Evolutionary conservation across 2,797 vertebrate species (phyloP).

Genomic region (Mareca penelope): DNA sequence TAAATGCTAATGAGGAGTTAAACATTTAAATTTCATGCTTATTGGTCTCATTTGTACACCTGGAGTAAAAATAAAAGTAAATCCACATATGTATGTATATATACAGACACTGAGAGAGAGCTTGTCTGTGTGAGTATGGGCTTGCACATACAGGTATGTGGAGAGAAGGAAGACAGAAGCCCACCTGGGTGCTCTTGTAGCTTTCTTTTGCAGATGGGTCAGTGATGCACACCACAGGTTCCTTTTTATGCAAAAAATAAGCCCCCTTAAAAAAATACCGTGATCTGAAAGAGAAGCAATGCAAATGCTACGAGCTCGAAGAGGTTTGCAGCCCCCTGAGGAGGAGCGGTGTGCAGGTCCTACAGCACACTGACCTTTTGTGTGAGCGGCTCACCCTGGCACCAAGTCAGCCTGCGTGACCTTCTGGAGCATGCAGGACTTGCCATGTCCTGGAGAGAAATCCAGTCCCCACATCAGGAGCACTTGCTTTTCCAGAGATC

Average conservation of each 20-base stretch:
- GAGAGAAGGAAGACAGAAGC: not conserved
- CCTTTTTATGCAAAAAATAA: not conserved
- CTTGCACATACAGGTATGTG: not conserved
- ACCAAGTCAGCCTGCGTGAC: slow-evolving; percentile 16
- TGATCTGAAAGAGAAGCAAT: not conserved
- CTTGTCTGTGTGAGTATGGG: not conserved
- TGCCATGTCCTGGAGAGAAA: slow-evolving; percentile 42
- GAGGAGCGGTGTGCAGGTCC: not conserved
- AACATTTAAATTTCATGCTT: not conserved
- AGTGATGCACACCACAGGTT: not conserved
- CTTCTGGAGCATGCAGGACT: slow-evolving; percentile 10
- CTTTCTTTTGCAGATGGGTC: not conserved
- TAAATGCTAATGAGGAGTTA: not conserved
- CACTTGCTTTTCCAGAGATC: not conserved
- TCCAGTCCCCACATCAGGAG: not conserved
- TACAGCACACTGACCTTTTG: slow-evolving; percentile 27
- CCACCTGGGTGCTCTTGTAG: not conserved
- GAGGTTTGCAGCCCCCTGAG: not conserved
- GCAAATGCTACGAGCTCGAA: not conserved
- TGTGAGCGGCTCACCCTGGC: slow-evolving; percentile 1
- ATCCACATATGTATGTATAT: not conserved
- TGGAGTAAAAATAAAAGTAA: not conserved
- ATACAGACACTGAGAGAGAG: not conserved
- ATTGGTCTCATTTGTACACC: not conserved
- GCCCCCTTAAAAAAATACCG: not conserved